phyloP scores from a whole-genome alignment of 2,888 invertebrate genomes.

The Bhutanitis thaidina region DNA sequence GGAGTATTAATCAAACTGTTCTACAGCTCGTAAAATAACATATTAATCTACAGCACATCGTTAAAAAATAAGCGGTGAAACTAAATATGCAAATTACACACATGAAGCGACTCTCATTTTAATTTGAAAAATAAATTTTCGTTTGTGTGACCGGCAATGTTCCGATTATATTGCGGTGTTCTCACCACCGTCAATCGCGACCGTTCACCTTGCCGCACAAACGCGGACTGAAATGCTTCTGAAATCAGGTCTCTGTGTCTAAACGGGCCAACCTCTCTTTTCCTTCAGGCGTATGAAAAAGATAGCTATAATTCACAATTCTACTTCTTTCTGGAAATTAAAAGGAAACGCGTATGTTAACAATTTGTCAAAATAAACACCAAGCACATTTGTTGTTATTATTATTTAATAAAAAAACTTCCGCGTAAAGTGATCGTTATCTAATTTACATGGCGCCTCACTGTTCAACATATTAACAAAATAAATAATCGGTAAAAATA shows the following conservation, averaged over 20 bases:
- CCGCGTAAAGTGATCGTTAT: too few relatives aligned
- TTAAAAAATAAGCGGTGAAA: slow-evolving; percentile 5
- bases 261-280: slow-evolving; percentile 30
- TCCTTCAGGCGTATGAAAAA: slow-evolving; percentile 40
- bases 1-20: slow-evolving; percentile 24
- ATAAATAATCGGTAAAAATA: too few relatives aligned
- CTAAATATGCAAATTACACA: slow-evolving; percentile 24
- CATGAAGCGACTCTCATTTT: slow-evolving; percentile 26
- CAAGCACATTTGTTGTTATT: too few relatives aligned
- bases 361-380: slow-evolving; percentile 72
- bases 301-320: slow-evolving; percentile 36
- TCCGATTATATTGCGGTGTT: slow-evolving; percentile 35
- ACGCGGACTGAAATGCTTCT: slow-evolving; percentile 65
- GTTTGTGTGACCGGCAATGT: slow-evolving; percentile 45
- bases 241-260: slow-evolving; percentile 35
- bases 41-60: background rate
- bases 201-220: slow-evolving; percentile 62
- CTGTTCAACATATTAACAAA: too few relatives aligned
- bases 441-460: too few relatives aligned
- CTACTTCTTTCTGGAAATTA: slow-evolving; percentile 35
- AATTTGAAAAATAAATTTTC: slow-evolving; percentile 41
- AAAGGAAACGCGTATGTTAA: slow-evolving; percentile 62
- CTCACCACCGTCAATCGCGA: slow-evolving; percentile 33
- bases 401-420: too few relatives aligned
- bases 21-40: slow-evolving; percentile 5